Base-by-base conservation (phyloP, 2,888 invertebrate genomes). In the Allophyes oxyacanthae region DNA sequence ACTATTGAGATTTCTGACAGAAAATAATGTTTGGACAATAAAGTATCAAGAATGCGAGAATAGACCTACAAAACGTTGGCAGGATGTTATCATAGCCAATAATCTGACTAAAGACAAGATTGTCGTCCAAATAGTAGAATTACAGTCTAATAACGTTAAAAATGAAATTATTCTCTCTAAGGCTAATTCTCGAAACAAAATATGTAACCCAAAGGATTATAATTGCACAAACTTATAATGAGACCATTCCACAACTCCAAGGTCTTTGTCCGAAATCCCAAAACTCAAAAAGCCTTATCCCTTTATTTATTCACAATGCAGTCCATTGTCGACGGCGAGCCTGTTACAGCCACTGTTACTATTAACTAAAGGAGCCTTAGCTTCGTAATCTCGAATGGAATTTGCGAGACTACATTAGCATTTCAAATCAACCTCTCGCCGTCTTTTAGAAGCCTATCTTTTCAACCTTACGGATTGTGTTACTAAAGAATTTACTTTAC, bases 311-410 rank as follows among this genome's bases (percentile, higher is more conserved):
- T 75, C 72, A 76, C 68, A 77, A 65, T 77, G 71, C 74, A 77
- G 77, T 51, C 68, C 61, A 73, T 73, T 69, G 78, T 76, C 62
- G 56, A 52, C 64, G 58, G 61, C 63, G 53, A 63, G 72, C 48
- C 71, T 63, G 71, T 60, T 66, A 67, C 65, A 69, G 71, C 72
- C 63, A 72, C 72, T 65, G 78, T 75, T 65, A 75, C 79, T 79
- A 78, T 80, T 78, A 81, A 79, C 81, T 75, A 74, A 79, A 75
- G 66, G 73, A 74, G 77, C 64, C 69, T 74, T 73, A 77, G 75
- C 72, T 67, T 67, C 76, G 83, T 83, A 81, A 83, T 82, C 84
- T 83, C 72, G 70, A 79, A 79, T 81, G 80, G 77, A 80, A 84
- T 84, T 81, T 78, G 75, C 54, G 64, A 66, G 74, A 60, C 71